Percentiles rank a stretch among this genome's conserved stretches.
Conservation (phyloP, 2,888 invertebrate genomes). For the Syritta pipiens region DNA sequence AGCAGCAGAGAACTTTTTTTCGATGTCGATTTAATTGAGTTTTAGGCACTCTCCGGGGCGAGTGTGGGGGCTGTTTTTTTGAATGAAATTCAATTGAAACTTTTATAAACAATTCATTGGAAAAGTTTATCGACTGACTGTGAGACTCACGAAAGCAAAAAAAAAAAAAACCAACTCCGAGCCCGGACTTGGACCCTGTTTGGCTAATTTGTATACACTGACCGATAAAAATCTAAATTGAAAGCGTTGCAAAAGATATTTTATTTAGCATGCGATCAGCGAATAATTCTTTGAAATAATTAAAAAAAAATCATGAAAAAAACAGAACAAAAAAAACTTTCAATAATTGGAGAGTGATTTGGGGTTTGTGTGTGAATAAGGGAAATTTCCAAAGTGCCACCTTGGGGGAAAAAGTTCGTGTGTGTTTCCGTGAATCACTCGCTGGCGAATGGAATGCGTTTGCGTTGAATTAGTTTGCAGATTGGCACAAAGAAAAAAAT, state of each 20-base stretch:
- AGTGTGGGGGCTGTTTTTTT: constrained; percentile 3
- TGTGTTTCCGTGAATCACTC: too few relatives aligned
- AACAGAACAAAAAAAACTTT: not conserved
- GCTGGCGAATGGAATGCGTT: too few relatives aligned
- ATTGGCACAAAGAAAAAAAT: too few relatives aligned
- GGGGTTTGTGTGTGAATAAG: constrained; percentile 12
- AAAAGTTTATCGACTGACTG: constrained; percentile 34
- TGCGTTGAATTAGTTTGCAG: too few relatives aligned
- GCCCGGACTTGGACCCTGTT: not conserved
- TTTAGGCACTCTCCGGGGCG: not conserved
- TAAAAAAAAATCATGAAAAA: constrained; percentile 28
- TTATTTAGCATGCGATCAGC: constrained; percentile 41
- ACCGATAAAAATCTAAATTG: constrained; percentile 55
- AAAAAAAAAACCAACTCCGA: not conserved
- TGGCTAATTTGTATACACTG: constrained; percentile 39
- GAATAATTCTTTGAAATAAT: constrained; percentile 26
- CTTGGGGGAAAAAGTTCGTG: too few relatives aligned
- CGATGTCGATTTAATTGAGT: constrained; percentile 8
- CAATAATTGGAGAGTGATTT: constrained; percentile 8
- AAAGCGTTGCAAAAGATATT: constrained; percentile 9
- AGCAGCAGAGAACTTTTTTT: not conserved
- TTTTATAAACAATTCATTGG: constrained; percentile 44
- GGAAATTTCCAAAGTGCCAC: constrained; percentile 4
- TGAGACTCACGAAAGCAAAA: not conserved
- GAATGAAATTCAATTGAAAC: constrained; percentile 43